These are phyloP conservation scores for Simalia tracyae DNA, from an alignment of 2,797 vertebrate species.

Conservation along the genomic window DNA sequence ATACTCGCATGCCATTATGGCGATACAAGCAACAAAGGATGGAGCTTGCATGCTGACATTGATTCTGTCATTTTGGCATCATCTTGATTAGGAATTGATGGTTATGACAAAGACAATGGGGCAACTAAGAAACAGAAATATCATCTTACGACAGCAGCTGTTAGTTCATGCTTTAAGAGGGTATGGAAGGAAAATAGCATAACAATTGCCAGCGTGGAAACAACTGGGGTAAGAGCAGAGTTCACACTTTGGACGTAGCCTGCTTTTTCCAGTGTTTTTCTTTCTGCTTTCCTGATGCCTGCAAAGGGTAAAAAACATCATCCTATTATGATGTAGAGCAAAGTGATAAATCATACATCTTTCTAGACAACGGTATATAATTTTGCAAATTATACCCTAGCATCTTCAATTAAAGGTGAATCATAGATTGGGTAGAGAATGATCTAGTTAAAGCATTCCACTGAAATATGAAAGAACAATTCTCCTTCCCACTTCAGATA, in stretches of 20 bases:
- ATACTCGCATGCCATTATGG: no score
- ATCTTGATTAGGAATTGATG: background rate
- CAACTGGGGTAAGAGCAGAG: slow-evolving; percentile 66
- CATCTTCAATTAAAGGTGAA: background rate
- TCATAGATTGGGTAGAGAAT: background rate
- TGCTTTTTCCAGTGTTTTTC: slow-evolving; percentile 66
- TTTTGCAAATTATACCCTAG: slow-evolving; percentile 25
- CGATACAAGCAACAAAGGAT: background rate
- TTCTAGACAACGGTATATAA: background rate
- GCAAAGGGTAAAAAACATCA: background rate
- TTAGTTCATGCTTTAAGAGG: slow-evolving; percentile 66
- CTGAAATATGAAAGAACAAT: background rate
- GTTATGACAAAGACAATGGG: background rate
- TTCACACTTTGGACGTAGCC: slow-evolving; percentile 80
- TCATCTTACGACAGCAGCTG: slow-evolving; percentile 65
- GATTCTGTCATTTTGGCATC: background rate
- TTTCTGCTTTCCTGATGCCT: slow-evolving; percentile 79
- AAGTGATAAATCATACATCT: background rate
- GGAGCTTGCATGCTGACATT: background rate
- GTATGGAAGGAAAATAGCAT: slow-evolving; percentile 80
- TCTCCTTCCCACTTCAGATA: slow-evolving; percentile 39
- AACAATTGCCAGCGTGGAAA: slow-evolving; percentile 74
- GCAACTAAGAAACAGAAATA: background rate
- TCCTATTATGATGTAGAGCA: background rate
- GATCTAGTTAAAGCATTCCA: background rate